Percentiles rank a stretch among this genome's conserved stretches.
Conservation (phyloP, 2,888 invertebrate species). For the Sepiola atlantica region DNA sequence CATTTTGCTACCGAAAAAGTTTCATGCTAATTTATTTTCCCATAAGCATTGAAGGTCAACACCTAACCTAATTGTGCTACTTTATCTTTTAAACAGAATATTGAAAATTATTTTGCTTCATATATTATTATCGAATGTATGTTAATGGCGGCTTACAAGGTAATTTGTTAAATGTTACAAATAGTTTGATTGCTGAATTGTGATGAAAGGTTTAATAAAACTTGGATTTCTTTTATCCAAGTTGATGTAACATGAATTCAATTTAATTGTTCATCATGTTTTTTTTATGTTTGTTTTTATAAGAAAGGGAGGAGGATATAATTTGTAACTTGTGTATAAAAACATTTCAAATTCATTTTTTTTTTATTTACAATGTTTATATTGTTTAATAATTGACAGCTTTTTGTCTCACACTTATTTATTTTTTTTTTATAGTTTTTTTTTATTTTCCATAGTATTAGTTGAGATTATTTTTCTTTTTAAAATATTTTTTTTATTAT, state of each 20-base stretch:
- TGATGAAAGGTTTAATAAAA: not conserved
- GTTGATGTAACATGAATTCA: not conserved
- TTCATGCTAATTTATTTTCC: not conserved
- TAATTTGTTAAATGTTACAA: not conserved
- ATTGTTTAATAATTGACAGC: not conserved
- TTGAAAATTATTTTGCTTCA: not conserved
- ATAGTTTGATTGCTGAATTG: not conserved
- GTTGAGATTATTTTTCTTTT: not conserved
- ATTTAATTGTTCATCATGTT: not conserved
- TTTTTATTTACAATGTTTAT: too few species aligned
- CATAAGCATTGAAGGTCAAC: not conserved
- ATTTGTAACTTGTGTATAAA: not conserved
- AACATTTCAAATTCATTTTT: too few species aligned
- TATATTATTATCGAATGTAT: not conserved
- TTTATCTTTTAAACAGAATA: not conserved
- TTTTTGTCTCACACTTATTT: not conserved
- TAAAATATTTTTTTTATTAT: not conserved
- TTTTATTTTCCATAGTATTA: not conserved
- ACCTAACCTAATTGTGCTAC: not conserved
- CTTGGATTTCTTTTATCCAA: too few species aligned
- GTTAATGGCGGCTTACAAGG: not conserved
- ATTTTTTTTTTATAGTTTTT: not conserved
- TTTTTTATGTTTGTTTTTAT: not conserved
- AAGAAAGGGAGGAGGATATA: not conserved
- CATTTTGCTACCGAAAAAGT: too few species aligned